phyloP scores from a whole-genome alignment of 1,140 invertebrate genomes.

The Heliconius melpomene region DNA sequence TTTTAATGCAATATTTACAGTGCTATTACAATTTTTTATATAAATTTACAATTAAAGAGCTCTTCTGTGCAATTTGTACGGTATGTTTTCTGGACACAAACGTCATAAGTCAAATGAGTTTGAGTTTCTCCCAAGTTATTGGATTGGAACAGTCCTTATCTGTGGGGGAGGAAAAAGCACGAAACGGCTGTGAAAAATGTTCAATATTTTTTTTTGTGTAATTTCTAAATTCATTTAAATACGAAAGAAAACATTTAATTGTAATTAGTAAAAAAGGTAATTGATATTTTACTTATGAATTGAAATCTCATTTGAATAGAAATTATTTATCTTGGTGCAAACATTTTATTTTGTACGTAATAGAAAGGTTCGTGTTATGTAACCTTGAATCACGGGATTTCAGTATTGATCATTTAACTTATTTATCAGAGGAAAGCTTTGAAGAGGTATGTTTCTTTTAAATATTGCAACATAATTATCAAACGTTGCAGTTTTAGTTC shows the following conservation, averaged over 20 bases:
- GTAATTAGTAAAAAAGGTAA: constrained; percentile 64
- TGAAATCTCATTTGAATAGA: constrained; percentile 33
- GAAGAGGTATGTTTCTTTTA: constrained; percentile 42
- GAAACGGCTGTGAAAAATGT: constrained; percentile 54
- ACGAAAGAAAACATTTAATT: constrained; percentile 15
- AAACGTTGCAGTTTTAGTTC: neutral
- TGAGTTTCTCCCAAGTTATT: neutral
- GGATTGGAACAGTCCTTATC: constrained; percentile 35
- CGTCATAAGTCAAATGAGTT: constrained; percentile 7
- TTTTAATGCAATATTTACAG: no score
- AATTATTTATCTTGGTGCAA: constrained; percentile 39
- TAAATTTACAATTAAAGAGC: no score
- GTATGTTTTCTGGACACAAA: neutral
- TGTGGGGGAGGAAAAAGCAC: constrained; percentile 55
- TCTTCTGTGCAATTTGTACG: no score
- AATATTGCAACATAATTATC: constrained; percentile 18
- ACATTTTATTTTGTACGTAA: constrained; percentile 56
- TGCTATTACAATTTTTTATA: no score
- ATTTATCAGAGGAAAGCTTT: constrained; percentile 42
- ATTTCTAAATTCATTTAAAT: constrained; percentile 68
- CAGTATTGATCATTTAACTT: constrained; percentile 65
- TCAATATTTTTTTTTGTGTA: constrained; percentile 57
- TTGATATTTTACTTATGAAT: constrained; percentile 31
- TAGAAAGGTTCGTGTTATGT: constrained; percentile 75
- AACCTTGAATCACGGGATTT: constrained; percentile 79